Conservation (phyloP, 2,888 invertebrate genomes). For the Andrena camellia region DNA sequence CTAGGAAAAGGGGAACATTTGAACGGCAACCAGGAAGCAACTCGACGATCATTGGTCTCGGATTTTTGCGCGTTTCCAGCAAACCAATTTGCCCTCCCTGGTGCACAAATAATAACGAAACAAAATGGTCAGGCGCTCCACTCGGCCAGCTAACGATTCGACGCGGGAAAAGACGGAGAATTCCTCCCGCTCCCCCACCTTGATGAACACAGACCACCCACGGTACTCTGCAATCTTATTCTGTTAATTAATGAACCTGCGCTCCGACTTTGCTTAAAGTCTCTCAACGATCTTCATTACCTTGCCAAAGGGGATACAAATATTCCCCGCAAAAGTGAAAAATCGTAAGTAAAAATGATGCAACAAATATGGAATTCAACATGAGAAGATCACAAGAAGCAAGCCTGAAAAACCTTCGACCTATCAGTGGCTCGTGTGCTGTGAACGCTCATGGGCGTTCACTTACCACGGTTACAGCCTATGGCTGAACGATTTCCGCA, state of each 20-base stretch:
- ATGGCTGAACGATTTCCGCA: no score
- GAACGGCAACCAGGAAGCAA: neutral
- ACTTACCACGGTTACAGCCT: no score
- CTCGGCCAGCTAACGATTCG: conserved; percentile 14
- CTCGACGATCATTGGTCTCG: conserved; percentile 16
- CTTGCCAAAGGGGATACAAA: neutral
- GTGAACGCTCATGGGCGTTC: no score
- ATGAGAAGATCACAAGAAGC: no score
- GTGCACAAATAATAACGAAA: neutral
- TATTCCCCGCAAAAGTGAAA: neutral
- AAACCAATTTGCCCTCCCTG: neutral
- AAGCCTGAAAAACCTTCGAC: no score
- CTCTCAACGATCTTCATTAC: conserved; percentile 44
- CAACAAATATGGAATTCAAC: neutral
- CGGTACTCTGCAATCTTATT: conserved; percentile 38
- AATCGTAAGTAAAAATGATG: neutral
- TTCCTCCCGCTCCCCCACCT: conserved; percentile 22
- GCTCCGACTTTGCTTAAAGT: conserved; percentile 32
- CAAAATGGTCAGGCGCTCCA: neutral
- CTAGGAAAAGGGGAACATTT: no score
- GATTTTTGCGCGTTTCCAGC: conserved; percentile 24
- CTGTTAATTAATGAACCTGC: conserved; percentile 61
- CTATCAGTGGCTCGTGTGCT: no score
- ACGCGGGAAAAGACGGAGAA: conserved; percentile 25
- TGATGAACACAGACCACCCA: conserved; percentile 59